Evolutionary conservation across 2,888 invertebrate species (phyloP).

Genomic region (Erannis defoliaria): DNA sequence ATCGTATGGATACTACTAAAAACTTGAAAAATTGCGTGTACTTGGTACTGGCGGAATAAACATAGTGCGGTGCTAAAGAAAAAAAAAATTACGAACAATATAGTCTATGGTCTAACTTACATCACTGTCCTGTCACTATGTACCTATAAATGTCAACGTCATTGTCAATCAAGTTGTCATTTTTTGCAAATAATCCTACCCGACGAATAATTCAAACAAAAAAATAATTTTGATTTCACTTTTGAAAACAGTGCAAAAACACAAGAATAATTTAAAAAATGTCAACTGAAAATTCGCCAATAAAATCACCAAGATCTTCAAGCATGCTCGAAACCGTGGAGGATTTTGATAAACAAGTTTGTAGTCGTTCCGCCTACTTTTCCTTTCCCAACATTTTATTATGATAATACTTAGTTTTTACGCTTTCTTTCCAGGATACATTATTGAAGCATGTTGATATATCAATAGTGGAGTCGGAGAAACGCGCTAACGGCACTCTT

Average conservation of each 20-base stretch:
- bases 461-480: conserved; percentile 91
- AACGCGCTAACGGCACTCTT: conserved; percentile 90
- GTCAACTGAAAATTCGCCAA: conserved; percentile 70
- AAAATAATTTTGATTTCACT: conserved; percentile 17
- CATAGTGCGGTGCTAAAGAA: too few relatives aligned
- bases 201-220: conserved; percentile 32
- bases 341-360: conserved; percentile 76
- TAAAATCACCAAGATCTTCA: conserved; percentile 65
- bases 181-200: conserved; percentile 15
- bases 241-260: conserved; percentile 14
- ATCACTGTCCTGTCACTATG: not conserved
- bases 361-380: conserved; percentile 70
- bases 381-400: conserved; percentile 43
- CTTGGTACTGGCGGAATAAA: too few relatives aligned
- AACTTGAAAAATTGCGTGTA: too few relatives aligned
- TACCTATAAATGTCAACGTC: conserved; percentile 5
- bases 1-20: too few relatives aligned
- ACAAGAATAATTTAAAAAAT: conserved; percentile 52
- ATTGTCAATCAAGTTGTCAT: conserved; percentile 8
- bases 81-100: not conserved
- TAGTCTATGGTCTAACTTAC: not conserved
- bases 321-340: conserved; percentile 70
- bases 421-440: conserved; percentile 82
- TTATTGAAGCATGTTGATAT: conserved; percentile 91
- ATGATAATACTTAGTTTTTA: conserved; percentile 29